Conservation (phyloP, 2,797 vertebrate species). For the Helostoma temminkii region DNA sequence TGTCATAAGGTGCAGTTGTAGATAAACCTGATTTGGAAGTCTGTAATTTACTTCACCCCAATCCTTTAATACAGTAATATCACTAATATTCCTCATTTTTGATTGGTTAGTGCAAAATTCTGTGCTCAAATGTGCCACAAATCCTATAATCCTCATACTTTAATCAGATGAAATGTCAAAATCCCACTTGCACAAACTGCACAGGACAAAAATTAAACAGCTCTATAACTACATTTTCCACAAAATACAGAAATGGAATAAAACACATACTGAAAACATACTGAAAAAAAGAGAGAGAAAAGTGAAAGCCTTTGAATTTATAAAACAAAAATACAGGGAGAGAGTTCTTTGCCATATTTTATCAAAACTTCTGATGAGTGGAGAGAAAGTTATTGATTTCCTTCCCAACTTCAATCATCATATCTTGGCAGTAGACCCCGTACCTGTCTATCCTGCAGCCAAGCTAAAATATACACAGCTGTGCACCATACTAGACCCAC, state of each 20-base stretch:
- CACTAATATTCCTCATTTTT: constrained; percentile 17
- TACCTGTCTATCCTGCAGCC: background rate
- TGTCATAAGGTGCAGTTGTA: constrained; percentile 1
- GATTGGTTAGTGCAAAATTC: constrained; percentile 24
- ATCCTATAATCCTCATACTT: constrained; percentile 30
- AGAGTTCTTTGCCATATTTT: background rate
- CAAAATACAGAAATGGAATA: background rate
- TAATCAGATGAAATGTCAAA: constrained; percentile 34
- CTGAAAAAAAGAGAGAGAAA: background rate
- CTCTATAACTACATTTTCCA: background rate
- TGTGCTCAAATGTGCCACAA: constrained; percentile 14
- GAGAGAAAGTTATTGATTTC: constrained; percentile 30
- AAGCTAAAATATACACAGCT: background rate
- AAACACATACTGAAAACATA: too few relatives aligned
- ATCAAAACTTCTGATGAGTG: constrained; percentile 2
- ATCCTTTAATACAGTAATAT: constrained; percentile 21
- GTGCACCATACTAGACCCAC: background rate
- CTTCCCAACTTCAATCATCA: constrained; percentile 20
- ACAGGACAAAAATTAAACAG: background rate
- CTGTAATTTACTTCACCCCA: background rate
- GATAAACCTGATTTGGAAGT: constrained; percentile 8
- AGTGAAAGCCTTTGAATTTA: background rate
- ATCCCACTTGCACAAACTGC: constrained; percentile 3
- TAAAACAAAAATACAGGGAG: background rate
- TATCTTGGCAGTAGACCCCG: constrained; percentile 6